A percentile compares a stretch with the other conserved stretches of the same genome.
These are phyloP conservation scores for Zosterops hypoxanthus DNA, from an alignment of 2,113 vertebrate species.

Conservation along the genomic window DNA sequence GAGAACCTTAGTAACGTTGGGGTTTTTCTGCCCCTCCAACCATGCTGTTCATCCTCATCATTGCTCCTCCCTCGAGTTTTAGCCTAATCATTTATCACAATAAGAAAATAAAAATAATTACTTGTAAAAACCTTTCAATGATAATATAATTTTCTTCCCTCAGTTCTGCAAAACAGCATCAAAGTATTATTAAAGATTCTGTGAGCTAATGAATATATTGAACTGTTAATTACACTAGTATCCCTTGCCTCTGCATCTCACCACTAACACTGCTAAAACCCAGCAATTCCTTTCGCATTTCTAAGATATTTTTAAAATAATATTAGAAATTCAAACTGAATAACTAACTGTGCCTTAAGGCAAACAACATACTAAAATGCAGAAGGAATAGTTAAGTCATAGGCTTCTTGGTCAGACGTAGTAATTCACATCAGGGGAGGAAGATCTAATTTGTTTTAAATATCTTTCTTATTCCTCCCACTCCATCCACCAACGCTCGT, in stretches of 20 bases:
- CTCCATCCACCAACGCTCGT: not conserved
- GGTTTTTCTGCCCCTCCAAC: not conserved
- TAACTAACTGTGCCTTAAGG: not conserved
- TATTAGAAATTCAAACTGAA: conserved; percentile 30
- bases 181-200: not conserved
- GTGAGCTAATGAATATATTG: not conserved
- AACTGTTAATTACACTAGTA: not conserved
- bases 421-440: not conserved
- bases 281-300: not conserved
- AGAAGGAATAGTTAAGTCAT: not conserved
- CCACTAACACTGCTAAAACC: not conserved
- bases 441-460: conserved; percentile 25
- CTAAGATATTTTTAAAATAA: not conserved
- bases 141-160: not conserved
- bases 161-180: not conserved
- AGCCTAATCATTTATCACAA: not conserved
- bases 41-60: not conserved
- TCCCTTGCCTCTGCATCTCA: not conserved
- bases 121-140: not conserved
- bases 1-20: not conserved
- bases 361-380: not conserved
- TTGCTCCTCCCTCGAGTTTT: not conserved
- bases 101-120: conserved; percentile 20
- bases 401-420: not conserved
- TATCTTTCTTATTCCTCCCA: conserved; percentile 1